Evolutionary conservation across 2,888 invertebrate genomes (phyloP), one percentile per base, ranked within the genome.

Genomic region (Bellardia pandia): DNA sequence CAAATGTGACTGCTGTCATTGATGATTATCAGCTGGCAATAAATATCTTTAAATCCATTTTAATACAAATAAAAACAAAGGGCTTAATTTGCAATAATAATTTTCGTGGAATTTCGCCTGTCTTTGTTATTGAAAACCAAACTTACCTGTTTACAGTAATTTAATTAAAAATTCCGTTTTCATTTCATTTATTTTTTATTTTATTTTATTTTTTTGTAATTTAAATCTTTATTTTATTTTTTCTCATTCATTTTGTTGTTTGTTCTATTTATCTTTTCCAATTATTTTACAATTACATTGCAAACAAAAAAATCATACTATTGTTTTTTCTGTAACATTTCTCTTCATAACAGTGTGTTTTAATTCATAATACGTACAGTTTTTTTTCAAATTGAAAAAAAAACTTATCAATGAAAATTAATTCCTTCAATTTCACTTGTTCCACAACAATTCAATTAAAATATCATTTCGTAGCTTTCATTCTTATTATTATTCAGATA

Each of bases 201-300:
- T n/a, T n/a, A n/a, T 78, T 64, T n/a, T n/a, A 40, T 37, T 62
- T 62, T 74, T 78, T 64, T n/a, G 30, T 51, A 68, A 37, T 81
- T 62, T 75, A 13, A 51, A 79, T 68, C 56, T 79, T 78, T 76
- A 80, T 42, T 58, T 82, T 86, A 64, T 87, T 58, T 79, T 86
- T 64, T 84, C 78, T 51, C 40, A 74, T 45, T 78, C 23, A 71
- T 74, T 72, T 86, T 75, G 37, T 80, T 80, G 45, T 75, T 80
- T 78, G 16, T 74, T 74, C 58, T 45, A 69, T 71, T 37, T 80
- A 85, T 85, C 68, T 68, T 71, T 48, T 78, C 33, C 53, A 81
- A 78, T 58, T 85, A 78, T 78, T 81, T 85, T 77, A 87, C 87
- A 85, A 87, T 87, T 85, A 64, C 5, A 85, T 87, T 87, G 87